Conservation (phyloP, 1,140 invertebrate species). For the Adoxophyes honmai region DNA sequence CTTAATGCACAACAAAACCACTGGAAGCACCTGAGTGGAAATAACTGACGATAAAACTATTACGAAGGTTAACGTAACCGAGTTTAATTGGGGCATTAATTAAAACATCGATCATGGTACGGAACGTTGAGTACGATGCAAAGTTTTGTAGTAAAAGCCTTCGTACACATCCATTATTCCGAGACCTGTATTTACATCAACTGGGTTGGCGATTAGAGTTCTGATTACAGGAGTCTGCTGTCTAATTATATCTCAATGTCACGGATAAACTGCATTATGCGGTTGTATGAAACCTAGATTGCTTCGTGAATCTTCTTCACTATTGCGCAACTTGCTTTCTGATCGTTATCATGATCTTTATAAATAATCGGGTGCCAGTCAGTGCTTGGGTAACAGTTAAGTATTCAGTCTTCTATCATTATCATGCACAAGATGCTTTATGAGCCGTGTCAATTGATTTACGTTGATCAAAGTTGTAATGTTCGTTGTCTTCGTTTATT, state of each 20-base stretch:
- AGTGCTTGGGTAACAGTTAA: neutral
- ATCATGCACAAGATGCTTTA: neutral
- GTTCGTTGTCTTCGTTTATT: slow-evolving; percentile 1
- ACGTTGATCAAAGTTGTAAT: neutral
- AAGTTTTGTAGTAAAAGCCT: no score
- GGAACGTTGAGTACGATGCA: no score
- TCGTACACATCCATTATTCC: no score
- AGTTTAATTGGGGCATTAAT: slow-evolving; percentile 1
- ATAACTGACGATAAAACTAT: slow-evolving; percentile 6
- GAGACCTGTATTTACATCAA: no score
- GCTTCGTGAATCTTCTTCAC: neutral
- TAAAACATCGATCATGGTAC: neutral
- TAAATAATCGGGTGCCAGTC: neutral
- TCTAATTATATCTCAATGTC: slow-evolving; percentile 4
- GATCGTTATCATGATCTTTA: neutral
- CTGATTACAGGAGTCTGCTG: no score
- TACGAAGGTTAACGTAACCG: slow-evolving; percentile 8
- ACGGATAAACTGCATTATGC: neutral
- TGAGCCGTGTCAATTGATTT: slow-evolving; percentile 3
- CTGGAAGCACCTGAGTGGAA: slow-evolving; percentile 2
- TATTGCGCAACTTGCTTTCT: neutral
- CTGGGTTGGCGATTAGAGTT: no score
- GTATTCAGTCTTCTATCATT: no score
- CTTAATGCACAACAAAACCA: neutral
- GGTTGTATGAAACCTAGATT: no score